Evolutionary conservation across 1,140 invertebrate species (phyloP), one percentile per base, ranked within the genome.

Genomic region (Nephila pilipes): DNA sequence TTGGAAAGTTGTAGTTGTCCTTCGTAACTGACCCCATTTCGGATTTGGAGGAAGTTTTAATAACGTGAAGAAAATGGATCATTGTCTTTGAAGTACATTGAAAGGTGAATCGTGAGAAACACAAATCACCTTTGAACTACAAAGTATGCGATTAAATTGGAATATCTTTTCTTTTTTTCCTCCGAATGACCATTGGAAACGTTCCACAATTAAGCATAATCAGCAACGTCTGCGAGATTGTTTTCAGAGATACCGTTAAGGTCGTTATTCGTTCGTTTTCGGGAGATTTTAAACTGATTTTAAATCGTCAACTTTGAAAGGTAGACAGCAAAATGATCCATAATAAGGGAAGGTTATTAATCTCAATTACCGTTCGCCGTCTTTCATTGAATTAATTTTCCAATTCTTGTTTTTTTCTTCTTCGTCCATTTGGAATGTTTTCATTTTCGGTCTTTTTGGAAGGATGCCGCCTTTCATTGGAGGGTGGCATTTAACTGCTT

Each of bases 51-150:
- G 46, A 32, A 83, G 12, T 83, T 55, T 83, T 55, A 83, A 81
- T 81, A 54, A 81, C 14, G n/a, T 22, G 0, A 54, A 57, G 81
- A 83, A 83, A 83, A 83, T 83, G 81, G 81, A 55, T 57, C 81
- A 83, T 83, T 83, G 81, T 83, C 29, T 83, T 29, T 83, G n/a
- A 16, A 55, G 38, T 83, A 20, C 38, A 83, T 38, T 57, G 38
- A 29, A 57, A 57, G 81, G n/a, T 16, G 32, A 83, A 55, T 57
- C 81, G 81, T 83, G 81, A 57, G 81, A 57, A 57, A 29, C 18
- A 16, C 38, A n/a, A 83, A 83, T 83, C 22, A 18, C 46, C 46
- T 83, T 83, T 55, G 14, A 83, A 83, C 20, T n/a, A 29, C 14
- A 75, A 29, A 32, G 3, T 29, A 29, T 75, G 29, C 10, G 12